Base-by-base conservation (phyloP, 2,113 vertebrate species). In the Ailuropoda melanoleuca region DNA sequence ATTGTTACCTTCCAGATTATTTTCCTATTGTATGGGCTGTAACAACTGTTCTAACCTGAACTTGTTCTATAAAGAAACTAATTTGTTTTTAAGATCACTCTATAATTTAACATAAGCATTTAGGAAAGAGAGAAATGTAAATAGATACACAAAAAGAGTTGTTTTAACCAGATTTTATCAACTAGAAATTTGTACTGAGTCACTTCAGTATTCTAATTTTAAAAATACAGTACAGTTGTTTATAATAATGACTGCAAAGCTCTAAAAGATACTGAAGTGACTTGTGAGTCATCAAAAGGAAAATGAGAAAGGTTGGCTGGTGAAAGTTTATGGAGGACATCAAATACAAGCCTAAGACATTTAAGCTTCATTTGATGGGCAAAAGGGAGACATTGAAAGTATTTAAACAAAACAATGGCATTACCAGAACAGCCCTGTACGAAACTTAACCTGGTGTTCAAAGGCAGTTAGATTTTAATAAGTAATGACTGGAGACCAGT, bases 371-470 rank as follows among this genome's bases (percentile, higher is more conserved):
- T 66, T 89, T 68, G 66, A 64, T 53, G 34, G 56, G 17, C 29
- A 72, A 92, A 86, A 10, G 10, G 14, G 31, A 88, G 31, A 4
- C 53, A 24, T 8, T 75, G 55, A 53, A 93, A 88, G 17, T 97
- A 34, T 92, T 72, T 96, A 74, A 95, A 93, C 58, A 86, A 92
- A 24, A 39, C 24, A 86, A 46, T 95, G 58, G 37, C 53, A 50
- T 88, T 82, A 92, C 34, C 72, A 92, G 86, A 90, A 56, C n/a
- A 81, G 4, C 10, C 70, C 29, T 80, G 17, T 81, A 90, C 93
- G 43, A 95, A 95, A 88, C 88, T 62, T 64, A 97, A 97, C 82
- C 66, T 37, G 23, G 24, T 70, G n/a, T 88, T 77, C 75, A 92
- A 90, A 77, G 29, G 24, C 29, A 95, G 39, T 60, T 88, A 46